Evolutionary conservation across 1,140 invertebrate species (phyloP).

Genomic region (Pachyrhynchus sulphureomaculatus): DNA sequence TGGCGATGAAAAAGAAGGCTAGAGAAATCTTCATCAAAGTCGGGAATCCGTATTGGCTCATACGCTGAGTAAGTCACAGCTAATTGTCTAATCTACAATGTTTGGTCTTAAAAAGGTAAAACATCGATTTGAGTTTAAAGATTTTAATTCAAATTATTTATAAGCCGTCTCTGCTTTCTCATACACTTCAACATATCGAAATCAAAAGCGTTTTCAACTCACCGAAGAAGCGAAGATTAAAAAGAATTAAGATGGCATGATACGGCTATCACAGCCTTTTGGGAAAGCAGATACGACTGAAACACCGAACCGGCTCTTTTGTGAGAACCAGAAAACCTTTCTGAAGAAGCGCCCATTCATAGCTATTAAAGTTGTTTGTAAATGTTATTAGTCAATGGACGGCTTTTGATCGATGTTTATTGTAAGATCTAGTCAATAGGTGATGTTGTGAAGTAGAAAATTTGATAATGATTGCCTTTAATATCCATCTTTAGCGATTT

Average conservation of each 20-base stretch:
- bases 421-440: conserved; percentile 11
- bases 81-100: too few species aligned
- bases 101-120: too few species aligned
- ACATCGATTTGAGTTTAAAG: too few species aligned
- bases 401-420: conserved; percentile 9
- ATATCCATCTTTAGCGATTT: background rate
- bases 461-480: conserved; percentile 18
- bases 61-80: too few species aligned
- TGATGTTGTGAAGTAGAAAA: conserved; percentile 21
- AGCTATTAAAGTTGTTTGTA: conserved; percentile 26
- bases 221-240: conserved; percentile 24
- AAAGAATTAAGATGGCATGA: conserved; percentile 25
- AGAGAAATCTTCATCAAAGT: too few species aligned
- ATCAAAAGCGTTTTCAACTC: conserved; percentile 26
- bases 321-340: conserved; percentile 13
- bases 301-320: conserved; percentile 8
- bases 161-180: background rate
- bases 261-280: conserved; percentile 19
- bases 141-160: too few species aligned
- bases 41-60: too few species aligned
- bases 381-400: conserved; percentile 20
- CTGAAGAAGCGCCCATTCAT: conserved; percentile 25
- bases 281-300: conserved; percentile 24
- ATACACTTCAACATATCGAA: background rate
- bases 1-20: too few species aligned